Percentiles rank a stretch among this genome's conserved stretches.
These are phyloP conservation scores for Cheirogaleus major DNA, from an alignment of 2,797 vertebrate species.

Conservation along the genomic window DNA sequence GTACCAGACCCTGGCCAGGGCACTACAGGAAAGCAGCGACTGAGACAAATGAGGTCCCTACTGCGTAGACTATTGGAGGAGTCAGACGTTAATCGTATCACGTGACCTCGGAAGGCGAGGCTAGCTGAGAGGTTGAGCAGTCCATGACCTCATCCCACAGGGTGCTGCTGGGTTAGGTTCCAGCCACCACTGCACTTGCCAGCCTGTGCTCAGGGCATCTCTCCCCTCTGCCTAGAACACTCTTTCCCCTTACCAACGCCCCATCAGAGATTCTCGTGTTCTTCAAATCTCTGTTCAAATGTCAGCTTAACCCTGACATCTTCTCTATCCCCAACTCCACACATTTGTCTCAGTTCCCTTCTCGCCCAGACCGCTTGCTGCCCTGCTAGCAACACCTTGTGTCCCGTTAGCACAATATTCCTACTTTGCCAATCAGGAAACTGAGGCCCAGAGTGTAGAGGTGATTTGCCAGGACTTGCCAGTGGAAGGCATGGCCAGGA, in stretches of 20 bases:
- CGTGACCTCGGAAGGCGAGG: background rate
- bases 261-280: background rate
- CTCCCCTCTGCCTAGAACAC: background rate
- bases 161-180: slow-evolving; percentile 17
- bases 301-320: background rate
- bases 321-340: background rate
- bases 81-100: slow-evolving; percentile 45
- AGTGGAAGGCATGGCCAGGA: background rate
- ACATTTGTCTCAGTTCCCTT: background rate
- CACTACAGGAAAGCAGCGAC: background rate
- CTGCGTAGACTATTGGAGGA: background rate
- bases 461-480: background rate
- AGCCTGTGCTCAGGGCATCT: slow-evolving; percentile 4
- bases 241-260: background rate
- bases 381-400: background rate
- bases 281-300: slow-evolving; percentile 2
- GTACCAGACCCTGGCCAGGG: background rate
- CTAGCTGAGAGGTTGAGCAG: slow-evolving; percentile 29
- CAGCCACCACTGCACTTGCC: background rate
- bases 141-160: slow-evolving; percentile 35
- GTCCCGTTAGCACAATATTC: slow-evolving; percentile 3
- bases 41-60: background rate
- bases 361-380: background rate
- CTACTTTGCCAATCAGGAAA: slow-evolving; percentile 31
- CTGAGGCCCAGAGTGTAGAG: background rate